Evolutionary conservation across 2,113 vertebrate genomes (phyloP).

Genomic region (Prunella fulvescens): DNA sequence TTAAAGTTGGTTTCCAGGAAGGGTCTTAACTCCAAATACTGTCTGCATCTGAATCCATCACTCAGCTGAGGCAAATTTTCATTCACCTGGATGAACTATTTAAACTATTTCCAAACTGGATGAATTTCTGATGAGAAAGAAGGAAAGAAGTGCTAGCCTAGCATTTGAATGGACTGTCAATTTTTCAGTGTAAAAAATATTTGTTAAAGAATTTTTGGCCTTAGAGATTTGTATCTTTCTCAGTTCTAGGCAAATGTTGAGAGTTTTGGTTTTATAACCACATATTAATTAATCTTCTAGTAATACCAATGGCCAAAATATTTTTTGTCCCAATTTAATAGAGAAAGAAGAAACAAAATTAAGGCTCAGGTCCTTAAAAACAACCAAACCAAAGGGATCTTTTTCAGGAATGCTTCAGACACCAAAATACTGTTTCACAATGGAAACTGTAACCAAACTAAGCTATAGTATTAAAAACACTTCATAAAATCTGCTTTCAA

Average conservation of each 20-base stretch:
- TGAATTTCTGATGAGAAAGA: background rate
- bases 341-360: background rate
- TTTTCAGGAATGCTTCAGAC: background rate
- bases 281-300: background rate
- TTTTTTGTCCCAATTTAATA: background rate
- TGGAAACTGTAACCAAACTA: background rate
- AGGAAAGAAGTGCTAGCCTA: background rate
- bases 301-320: background rate
- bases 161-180: background rate
- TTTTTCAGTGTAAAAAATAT: background rate
- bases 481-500: background rate
- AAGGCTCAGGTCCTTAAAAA: background rate
- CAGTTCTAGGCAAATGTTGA: background rate
- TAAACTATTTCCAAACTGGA: background rate
- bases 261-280: background rate
- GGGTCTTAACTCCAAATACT: background rate
- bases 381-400: fast-evolving
- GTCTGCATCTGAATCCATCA: background rate
- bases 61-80: background rate
- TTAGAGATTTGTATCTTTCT: background rate
- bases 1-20: background rate
- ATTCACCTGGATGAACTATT: background rate
- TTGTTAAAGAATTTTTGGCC: background rate
- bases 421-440: background rate
- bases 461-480: background rate